phyloP scores from a whole-genome alignment of 1,140 invertebrate genomes.

The Drosophila yakuba region DNA sequence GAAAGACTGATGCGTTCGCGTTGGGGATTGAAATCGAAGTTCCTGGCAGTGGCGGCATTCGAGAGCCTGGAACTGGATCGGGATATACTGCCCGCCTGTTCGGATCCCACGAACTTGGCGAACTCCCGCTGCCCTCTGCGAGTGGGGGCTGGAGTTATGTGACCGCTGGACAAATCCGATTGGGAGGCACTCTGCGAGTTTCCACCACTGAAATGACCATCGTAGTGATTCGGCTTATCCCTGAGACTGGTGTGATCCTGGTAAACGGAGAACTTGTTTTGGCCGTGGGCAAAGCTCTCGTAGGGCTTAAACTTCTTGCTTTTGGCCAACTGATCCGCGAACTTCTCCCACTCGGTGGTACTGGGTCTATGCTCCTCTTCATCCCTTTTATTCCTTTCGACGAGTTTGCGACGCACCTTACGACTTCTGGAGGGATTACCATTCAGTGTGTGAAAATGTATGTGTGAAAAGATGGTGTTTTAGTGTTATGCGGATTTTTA shows the following conservation, averaged over 20 bases:
- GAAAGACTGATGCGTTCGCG: slow-evolving; percentile 65
- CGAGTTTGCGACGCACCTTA: slow-evolving; percentile 21
- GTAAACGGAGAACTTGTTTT: slow-evolving; percentile 72
- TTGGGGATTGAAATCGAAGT: slow-evolving; percentile 74
- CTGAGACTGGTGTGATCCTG: slow-evolving; percentile 68
- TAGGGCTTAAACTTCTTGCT: slow-evolving; percentile 71
- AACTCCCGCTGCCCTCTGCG: slow-evolving; percentile 67
- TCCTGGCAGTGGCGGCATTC: slow-evolving; percentile 32
- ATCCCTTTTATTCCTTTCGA: slow-evolving; percentile 13
- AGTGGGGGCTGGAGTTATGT: slow-evolving; percentile 52
- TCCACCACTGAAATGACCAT: slow-evolving; percentile 69
- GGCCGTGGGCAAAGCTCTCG: slow-evolving; percentile 61
- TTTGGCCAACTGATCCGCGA: slow-evolving; percentile 73
- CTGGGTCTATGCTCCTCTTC: slow-evolving; percentile 55
- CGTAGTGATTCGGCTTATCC: slow-evolving; percentile 61
- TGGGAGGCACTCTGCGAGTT: slow-evolving; percentile 64
- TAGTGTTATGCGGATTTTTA: background rate
- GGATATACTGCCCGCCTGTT: slow-evolving; percentile 68
- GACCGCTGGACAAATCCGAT: slow-evolving; percentile 72
- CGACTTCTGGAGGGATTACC: slow-evolving; percentile 22
- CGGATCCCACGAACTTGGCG: slow-evolving; percentile 65
- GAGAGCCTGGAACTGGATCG: slow-evolving; percentile 61
- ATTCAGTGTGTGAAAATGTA: slow-evolving; percentile 1
- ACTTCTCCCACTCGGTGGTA: slow-evolving; percentile 80
- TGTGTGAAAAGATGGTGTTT: slow-evolving; percentile 21